Evolutionary conservation across 2,113 vertebrate genomes (phyloP), one percentile per base, ranked within the genome.

Genomic region (Cololabis saira): DNA sequence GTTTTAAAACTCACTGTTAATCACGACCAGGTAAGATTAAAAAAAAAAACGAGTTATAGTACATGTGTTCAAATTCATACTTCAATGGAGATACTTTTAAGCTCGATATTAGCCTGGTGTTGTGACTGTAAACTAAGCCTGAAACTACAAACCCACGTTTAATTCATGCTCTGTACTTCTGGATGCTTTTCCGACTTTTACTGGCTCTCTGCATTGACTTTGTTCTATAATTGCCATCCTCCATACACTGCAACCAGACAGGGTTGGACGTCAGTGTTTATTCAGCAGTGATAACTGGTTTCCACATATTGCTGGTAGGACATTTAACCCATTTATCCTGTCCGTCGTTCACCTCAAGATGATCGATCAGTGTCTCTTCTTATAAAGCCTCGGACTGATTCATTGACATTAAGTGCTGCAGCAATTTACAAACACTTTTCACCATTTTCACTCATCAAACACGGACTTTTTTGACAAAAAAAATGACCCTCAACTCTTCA

Each of bases 291-390:
- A 83, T 75, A 45, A 76, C 83, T n/a, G 81, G 37, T 45, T 63
- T 27, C 18, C 45, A 2, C 15, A 7, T 21, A 44, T 50, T 76
- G 51, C 67, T 16, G 11, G 1, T 14, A 27, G 42, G 41, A 13
- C 33, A 13, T 42, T 33, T 48, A 58, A 52, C 43, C 42, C 13
- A 37, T 61, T 57, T 17, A 56, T 22, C 49, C 67, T 67, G 58
- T 66, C 63, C 41, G 51, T 45, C 61, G 30, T 53, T 47, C 37
- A 24, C 47, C 68, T 63, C 47, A 5, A 11, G 3, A 24, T 27
- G 60, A 85, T 89, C 53, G 79, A 87, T 89, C 78, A 57, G 57
- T 66, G 47, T 44, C 71, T 68, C 59, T 41, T 73, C 75, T 74
- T 53, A 61, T 37, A 4, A 42, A 53, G 67, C 59, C 27, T 66